Conservation (phyloP, 1,140 invertebrate species). For the Pseudomyrmex cubaensis region DNA sequence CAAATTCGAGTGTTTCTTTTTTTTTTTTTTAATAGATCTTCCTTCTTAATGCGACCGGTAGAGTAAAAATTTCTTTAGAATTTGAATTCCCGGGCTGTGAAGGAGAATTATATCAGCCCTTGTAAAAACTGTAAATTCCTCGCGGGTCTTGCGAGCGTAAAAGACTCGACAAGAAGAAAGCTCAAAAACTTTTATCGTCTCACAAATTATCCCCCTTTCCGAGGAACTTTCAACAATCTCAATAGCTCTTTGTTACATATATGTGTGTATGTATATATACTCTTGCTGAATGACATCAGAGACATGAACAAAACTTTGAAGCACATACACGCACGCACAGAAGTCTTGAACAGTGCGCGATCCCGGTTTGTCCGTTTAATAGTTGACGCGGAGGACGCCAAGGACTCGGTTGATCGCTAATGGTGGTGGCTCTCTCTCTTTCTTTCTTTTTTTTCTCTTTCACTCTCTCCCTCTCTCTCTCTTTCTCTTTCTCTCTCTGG, state of each 20-base stretch:
- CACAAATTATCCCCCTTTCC: background rate
- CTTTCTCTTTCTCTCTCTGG: background rate
- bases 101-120: background rate
- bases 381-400: background rate
- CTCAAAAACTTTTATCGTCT: background rate
- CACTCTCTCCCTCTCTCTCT: too few species aligned
- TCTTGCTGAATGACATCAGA: slow-evolving; percentile 16
- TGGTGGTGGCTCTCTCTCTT: slow-evolving; percentile 18
- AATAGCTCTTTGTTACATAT: background rate
- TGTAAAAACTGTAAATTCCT: too few species aligned
- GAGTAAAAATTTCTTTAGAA: slow-evolving; percentile 11
- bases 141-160: too few species aligned
- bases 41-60: background rate
- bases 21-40: background rate
- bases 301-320: slow-evolving; percentile 35
- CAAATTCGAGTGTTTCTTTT: background rate
- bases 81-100: background rate
- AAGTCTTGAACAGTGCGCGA: slow-evolving; percentile 37
- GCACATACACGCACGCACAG: slow-evolving; percentile 41
- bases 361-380: slow-evolving; percentile 34
- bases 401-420: slow-evolving; percentile 10
- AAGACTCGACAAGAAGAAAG: too few species aligned
- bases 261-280: background rate
- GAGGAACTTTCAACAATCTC: slow-evolving; percentile 8
- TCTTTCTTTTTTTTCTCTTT: too few species aligned